Base-by-base conservation (phyloP, 2,888 invertebrate genomes). In the Drosophila setosimentum region DNA sequence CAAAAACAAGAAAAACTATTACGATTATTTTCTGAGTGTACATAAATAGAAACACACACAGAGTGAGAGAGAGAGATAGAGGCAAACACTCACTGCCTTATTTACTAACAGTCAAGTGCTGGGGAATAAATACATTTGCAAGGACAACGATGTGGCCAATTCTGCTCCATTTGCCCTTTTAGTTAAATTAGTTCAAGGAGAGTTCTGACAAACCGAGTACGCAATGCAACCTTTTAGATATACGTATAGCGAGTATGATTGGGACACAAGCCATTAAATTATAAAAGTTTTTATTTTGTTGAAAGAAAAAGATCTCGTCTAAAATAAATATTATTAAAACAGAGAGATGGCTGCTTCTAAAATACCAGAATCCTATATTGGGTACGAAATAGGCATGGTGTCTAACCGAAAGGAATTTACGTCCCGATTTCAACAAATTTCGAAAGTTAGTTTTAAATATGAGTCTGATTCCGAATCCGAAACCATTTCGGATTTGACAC, bases 141-240 rank as follows among this genome's bases (percentile, higher is more conserved):
- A 80, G 76, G 67, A 78, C 72, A 72, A 76, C 59, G 68, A 65
- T 80, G 76, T 64, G 80, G 72, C 72, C 76, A 68, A 76, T 80
- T 78, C 67, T 59, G 66, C 66, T 42, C 66, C 71, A 70, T 70
- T 71, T 75, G 63, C 54, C 65, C 62, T 76, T 76, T 80, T 80
- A 80, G 80, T 63, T 50, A 80, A 78, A 78, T 78, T 78, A 76
- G 72, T 64, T 54, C 35, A 53, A 60, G 48, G 11, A 50, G 27
- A 60, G 48, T n/a, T 24, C 45, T 45, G 33, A 11, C 29, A 42
- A 35, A 51, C 27, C 35, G 30, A 24, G 51, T 35, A 35, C 7
- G 24, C 40, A 13, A 35, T 18, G 18, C 24, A 45, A 27, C 13
- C 3, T 35, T 16, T 37, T 27, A 6, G 48, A 45, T 45, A 45